Base-by-base conservation (phyloP, 30 jellyfish, hydroid and myxozoan genomes). In the Cassiopea xamachana region DNA sequence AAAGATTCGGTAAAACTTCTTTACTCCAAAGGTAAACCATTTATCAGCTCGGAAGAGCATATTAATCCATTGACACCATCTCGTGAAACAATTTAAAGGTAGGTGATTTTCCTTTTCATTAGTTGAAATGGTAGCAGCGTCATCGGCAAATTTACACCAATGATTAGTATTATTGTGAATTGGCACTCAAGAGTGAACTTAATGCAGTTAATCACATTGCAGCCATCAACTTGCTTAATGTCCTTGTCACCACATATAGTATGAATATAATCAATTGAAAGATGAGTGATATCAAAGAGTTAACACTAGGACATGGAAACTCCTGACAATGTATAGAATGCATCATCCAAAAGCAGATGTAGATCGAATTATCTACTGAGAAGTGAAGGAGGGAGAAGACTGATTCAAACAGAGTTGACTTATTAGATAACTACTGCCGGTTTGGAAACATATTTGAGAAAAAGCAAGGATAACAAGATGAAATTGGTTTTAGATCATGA, bases 361-460 rank as follows among this genome's bases (percentile, higher is more conserved):
- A 12, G 80, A 80, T 60, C 81, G 89, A 3, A 1, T 60, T 80
- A 80, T 39, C 18, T 60, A 18, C 48, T 6, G 2, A 19, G 89
- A 58, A 46, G 48, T 13, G n/a, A 39, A 39, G 89, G 89, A 2
- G 89, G 89, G 17, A 46, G 89, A 6, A 80, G 89, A 58, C 81
- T 80, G 2, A 78, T 78, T 2, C 64, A 51, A 51, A 51, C 9
- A 9, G 64, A 51, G 64, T 51, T 51, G 64, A 4, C 64, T 4
- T 51, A 51, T 9, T 2, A 51, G 64, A 9, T 51, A 51, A 9
- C 9, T 2, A 9, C 64, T 51, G 64, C 64, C 9, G 64, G 64
- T 51, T 9, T 51, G 8, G 64, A 51, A 51, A 51, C 64, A 51
- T 51, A 2, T 51, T 51, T 51, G 9, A 51, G 64, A 9, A 51